Conservation (phyloP, 2,888 invertebrate genomes). For the Euplexia lucipara region DNA sequence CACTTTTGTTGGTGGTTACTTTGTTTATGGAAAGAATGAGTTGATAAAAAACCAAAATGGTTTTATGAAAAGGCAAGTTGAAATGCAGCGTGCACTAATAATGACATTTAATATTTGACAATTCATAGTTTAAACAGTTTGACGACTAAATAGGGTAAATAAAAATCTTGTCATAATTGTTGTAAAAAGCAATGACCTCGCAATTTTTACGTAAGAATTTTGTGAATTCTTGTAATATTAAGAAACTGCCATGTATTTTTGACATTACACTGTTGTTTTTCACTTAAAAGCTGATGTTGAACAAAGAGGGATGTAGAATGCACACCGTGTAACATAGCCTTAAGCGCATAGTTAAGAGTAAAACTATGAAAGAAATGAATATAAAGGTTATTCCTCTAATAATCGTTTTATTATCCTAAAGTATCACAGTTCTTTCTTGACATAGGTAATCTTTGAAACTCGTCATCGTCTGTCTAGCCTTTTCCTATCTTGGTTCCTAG, state of each 20-base stretch:
- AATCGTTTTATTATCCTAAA: conserved; percentile 71
- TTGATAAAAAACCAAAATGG: not conserved
- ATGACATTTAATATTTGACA: conserved; percentile 47
- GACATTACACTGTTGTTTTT: conserved; percentile 66
- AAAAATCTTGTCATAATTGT: conserved; percentile 52
- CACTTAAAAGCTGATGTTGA: conserved; percentile 63
- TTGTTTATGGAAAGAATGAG: not conserved
- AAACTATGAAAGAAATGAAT: conserved; percentile 87
- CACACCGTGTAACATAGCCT: conserved; percentile 76
- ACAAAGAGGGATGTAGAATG: conserved; percentile 72
- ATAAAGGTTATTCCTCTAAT: conserved; percentile 89
- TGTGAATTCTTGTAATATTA: conserved; percentile 56
- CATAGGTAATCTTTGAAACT: no score
- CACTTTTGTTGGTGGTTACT: conserved; percentile 1
- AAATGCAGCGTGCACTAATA: conserved; percentile 30
- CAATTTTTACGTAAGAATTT: conserved; percentile 56
- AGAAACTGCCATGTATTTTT: conserved; percentile 68
- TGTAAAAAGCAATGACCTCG: conserved; percentile 61
- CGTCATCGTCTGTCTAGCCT: no score
- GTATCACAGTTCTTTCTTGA: no score
- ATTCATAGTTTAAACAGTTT: conserved; percentile 27
- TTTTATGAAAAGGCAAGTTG: conserved; percentile 11
- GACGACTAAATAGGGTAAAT: conserved; percentile 43
- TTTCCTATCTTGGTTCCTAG: no score
- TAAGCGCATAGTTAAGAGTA: conserved; percentile 84